phyloP scores from a whole-genome alignment of 1,140 invertebrate genomes.

The Bicyclus anynana region DNA sequence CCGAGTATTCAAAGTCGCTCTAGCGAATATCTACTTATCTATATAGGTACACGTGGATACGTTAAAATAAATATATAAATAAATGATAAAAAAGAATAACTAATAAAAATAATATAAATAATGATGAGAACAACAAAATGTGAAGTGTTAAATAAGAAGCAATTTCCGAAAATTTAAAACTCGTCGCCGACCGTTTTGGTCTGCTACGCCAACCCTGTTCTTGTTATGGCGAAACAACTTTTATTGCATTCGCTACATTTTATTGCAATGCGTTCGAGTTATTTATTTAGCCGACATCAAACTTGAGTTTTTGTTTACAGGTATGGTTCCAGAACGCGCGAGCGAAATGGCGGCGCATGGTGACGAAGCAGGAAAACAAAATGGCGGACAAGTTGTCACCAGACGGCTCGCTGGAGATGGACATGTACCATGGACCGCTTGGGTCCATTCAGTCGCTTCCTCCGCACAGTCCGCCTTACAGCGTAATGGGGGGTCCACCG shows the following conservation, averaged over 20 bases:
- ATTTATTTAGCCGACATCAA: constrained; percentile 42
- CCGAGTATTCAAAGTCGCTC: too few species aligned
- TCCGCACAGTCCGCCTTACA: constrained; percentile 71
- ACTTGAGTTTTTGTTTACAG: constrained; percentile 80
- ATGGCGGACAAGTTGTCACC: constrained; percentile 81
- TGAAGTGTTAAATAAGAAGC: background rate
- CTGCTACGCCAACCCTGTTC: constrained; percentile 35
- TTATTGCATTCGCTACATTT: constrained; percentile 45
- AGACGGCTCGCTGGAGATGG: constrained; percentile 78
- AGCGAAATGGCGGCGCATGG: constrained; percentile 97
- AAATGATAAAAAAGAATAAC: too few species aligned
- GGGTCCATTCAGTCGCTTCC: constrained; percentile 72
- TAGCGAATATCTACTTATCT: too few species aligned
- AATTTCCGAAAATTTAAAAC: background rate
- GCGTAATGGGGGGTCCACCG: constrained; percentile 66
- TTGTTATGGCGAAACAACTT: constrained; percentile 42
- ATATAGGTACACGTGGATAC: too few species aligned
- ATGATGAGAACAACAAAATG: background rate
- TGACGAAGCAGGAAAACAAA: constrained; percentile 90
- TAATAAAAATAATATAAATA: too few species aligned
- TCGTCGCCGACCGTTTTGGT: constrained; percentile 24
- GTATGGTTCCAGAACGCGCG: constrained; percentile 99
- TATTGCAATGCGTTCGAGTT: constrained; percentile 37
- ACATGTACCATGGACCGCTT: constrained; percentile 78
- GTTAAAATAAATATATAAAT: too few species aligned